Base-by-base conservation (phyloP, 2,888 invertebrate genomes). In the Exephanes ischioxanthus region DNA sequence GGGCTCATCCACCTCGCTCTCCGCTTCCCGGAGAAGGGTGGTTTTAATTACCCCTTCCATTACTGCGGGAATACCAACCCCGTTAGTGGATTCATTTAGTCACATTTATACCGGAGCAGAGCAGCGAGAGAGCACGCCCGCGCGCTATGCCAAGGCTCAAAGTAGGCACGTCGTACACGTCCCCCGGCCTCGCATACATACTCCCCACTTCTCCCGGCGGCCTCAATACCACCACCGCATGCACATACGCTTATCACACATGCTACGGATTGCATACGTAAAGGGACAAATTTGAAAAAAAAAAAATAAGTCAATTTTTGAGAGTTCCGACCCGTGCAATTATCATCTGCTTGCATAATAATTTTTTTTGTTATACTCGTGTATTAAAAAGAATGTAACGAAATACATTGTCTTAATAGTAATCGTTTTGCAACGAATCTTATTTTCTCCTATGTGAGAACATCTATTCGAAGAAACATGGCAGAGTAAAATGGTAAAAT, bases 31-130 rank as follows among this genome's bases (percentile, higher is more conserved):
- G 78, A 83, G 66, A 80, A 87, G 89, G 87, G 86, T 88, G 87
- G 87, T 93, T 93, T 93, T 93, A 93, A 93, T 93, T 93, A 93
- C 92, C 93, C 93, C 92, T 92, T 91, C 93, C 93, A 92, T 91
- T 92, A 90, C 89, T 73, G 73, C 80, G 89, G 87, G 72, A 89
- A 91, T 90, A 91, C 92, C 92, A 92, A 92, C 91, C 90, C 92
- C 92, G 93, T 93, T 93, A 93, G 91, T 90, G 93, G 93, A 93
- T 93, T 93, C 93, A 92, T 93, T 93, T 93, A 93, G 93, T 93
- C 93, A 91, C 93, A 92, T 93, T 93, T 86, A 86, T 80, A 83
- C 80, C 83, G 9, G 77, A 83, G 83, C 71, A 66, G 33, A 66
- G 76, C 41, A 77, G 26, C 51, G 19, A 53, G 51, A 53, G 30